Evolutionary conservation across 2,888 invertebrate genomes (phyloP).

Genomic region (Matsumyia berberina): DNA sequence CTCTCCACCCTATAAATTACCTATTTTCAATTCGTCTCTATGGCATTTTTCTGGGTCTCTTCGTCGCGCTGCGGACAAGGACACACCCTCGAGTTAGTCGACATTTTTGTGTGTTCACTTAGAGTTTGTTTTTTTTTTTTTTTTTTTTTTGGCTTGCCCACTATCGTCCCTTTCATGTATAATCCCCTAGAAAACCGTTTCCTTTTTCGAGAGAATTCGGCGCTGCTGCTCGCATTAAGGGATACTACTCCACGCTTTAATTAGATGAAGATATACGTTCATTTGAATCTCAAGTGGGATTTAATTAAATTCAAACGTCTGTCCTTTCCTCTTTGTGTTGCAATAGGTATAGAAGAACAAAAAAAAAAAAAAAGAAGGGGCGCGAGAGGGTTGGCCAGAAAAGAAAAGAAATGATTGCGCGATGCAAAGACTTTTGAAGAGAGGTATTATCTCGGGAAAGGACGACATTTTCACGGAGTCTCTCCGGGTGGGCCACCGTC

Average conservation of each 20-base stretch:
- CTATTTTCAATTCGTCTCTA: constrained; percentile 61
- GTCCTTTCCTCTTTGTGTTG: constrained; percentile 68
- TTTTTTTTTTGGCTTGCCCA: constrained; percentile 18
- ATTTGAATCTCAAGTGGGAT: constrained; percentile 76
- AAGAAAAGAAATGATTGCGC: constrained; percentile 47
- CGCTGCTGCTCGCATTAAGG: constrained; percentile 34
- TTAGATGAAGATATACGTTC: constrained; percentile 75
- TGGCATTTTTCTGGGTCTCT: constrained; percentile 35
- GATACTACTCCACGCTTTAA: constrained; percentile 64
- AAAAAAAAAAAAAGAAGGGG: too few relatives aligned
- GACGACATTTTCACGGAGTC: constrained; percentile 5
- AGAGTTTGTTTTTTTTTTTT: neutral
- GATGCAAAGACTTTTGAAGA: constrained; percentile 55
- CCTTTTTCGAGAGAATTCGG: constrained; percentile 45
- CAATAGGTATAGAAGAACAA: constrained; percentile 5
- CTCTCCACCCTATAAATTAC: constrained; percentile 39
- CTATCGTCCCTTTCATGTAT: constrained; percentile 17
- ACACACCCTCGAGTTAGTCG: constrained; percentile 47
- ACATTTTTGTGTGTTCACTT: constrained; percentile 31
- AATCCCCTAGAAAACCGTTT: constrained; percentile 69
- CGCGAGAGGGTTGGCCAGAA: constrained; percentile 7
- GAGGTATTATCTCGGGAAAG: constrained; percentile 41
- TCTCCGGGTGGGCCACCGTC: constrained; percentile 26
- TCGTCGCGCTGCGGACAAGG: constrained; percentile 7
- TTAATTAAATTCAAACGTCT: constrained; percentile 76